Base-by-base conservation (phyloP, 1,140 invertebrate genomes). In the Mycetomoellerius zeteki region DNA sequence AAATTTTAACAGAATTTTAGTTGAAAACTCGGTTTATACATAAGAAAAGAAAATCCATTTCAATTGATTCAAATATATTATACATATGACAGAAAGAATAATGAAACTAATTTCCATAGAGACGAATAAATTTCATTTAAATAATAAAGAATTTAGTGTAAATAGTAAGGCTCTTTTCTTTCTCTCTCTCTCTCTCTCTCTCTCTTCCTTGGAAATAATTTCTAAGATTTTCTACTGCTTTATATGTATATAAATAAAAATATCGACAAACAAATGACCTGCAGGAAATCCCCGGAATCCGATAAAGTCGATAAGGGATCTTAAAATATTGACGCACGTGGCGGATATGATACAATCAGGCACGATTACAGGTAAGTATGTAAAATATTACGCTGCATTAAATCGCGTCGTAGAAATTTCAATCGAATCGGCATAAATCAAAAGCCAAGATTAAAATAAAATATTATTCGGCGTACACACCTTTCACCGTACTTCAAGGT, bases 281-380 rank as follows among this genome's bases (percentile, higher is more conserved):
- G 30, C 19, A 6, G 56, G 30, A 52, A 86, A 80, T 88, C 16
- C 33, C 54, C 14, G 5, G 0, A 6, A 37, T 6, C 33, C 30
- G 56, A 84, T 75, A 84, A n/a, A 27, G 5, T 52, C 21, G 65
- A 82, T 73, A 82, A 76, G 7, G 3, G 2, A n/a, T 72, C 19
- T 60, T 54, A n/a, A 21, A 73, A 27, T 30, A 37, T 67, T 71
- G 30, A 50, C 19, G 12, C 52, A 33, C n/a, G 27, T 12, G 54
- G 3, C 4, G 43, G 19, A 54, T 3, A 14, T n/a, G 50, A 24
- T 65, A 76, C 54, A 12, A 30, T 43, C 33, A 4, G 7, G 8
- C 47, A 33, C 62, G 21, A 10, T 71, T 81, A 69, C 8, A 52
- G 14, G 14, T 50, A 50, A 16, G 14, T 14, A 50, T 5, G 19